phyloP scores from a whole-genome alignment of 2,888 invertebrate species.

The Leptinotarsa rubiginosa region DNA sequence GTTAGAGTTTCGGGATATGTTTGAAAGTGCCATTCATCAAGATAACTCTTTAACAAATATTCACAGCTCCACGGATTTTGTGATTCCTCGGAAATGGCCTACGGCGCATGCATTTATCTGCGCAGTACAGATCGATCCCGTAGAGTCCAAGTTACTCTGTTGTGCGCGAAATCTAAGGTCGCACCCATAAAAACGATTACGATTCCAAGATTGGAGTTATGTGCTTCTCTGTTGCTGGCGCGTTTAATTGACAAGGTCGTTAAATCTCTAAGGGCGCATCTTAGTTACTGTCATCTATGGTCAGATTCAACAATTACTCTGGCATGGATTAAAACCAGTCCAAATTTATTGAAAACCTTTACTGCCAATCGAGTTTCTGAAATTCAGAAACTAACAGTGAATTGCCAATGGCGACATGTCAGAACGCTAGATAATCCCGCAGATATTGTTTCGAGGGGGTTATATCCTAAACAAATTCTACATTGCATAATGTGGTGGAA shows the following conservation, averaged over 20 bases:
- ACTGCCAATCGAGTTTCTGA: conserved; percentile 39
- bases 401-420: conserved; percentile 40
- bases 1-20: too few species aligned
- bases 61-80: conserved; percentile 28
- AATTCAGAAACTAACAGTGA: conserved; percentile 37
- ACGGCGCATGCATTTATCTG: conserved; percentile 27
- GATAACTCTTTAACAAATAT: too few species aligned
- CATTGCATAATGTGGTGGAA: conserved; percentile 38
- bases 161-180: conserved; percentile 27
- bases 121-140: conserved; percentile 5
- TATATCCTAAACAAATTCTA: conserved; percentile 10
- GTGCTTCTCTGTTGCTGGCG: conserved; percentile 7
- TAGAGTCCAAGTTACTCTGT: not conserved
- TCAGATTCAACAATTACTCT: too few species aligned
- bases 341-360: conserved; percentile 45
- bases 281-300: too few species aligned
- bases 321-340: conserved; percentile 30
- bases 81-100: conserved; percentile 28
- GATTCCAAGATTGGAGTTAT: conserved; percentile 25
- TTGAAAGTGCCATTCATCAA: too few species aligned
- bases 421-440: conserved; percentile 42
- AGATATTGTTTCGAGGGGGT: conserved; percentile 39
- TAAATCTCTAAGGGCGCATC: too few species aligned
- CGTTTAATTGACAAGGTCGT: too few species aligned
- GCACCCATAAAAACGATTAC: conserved; percentile 25